Percentiles rank a stretch among this genome's conserved stretches.
Evolutionary conservation across 2,113 vertebrate species (phyloP).

Genomic region (Crotophaga sulcirostris): DNA sequence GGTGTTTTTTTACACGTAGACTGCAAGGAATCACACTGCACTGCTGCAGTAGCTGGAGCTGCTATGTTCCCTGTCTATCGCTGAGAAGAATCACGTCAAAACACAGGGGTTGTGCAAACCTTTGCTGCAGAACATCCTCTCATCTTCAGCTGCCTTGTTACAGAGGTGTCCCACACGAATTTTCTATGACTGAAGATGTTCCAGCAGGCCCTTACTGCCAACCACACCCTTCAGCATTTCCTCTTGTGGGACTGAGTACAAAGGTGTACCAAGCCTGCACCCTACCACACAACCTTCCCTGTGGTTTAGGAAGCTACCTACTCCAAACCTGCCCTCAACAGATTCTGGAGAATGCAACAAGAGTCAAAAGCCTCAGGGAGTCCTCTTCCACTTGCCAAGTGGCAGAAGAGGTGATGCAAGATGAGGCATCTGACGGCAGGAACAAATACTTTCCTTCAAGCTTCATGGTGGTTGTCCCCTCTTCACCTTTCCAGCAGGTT

Average conservation of each 20-base stretch:
- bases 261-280: accelerated
- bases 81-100: neutral
- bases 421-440: too few species aligned
- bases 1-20: neutral
- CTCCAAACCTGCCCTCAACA: neutral
- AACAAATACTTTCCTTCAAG: neutral
- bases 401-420: neutral
- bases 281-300: accelerated
- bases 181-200: neutral
- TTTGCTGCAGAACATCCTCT: neutral
- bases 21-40: neutral
- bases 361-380: neutral
- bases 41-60: neutral
- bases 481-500: neutral
- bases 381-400: neutral
- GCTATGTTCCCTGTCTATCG: neutral
- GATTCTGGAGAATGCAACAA: neutral
- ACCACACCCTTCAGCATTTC: neutral
- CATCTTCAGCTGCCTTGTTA: neutral
- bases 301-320: neutral
- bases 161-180: accelerated
- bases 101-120: neutral
- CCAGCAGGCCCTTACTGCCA: neutral
- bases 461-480: neutral
- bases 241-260: neutral